These are phyloP conservation scores for Leuciscus idus DNA, from an alignment of 2,113 vertebrate genomes.

Conservation along the genomic window DNA sequence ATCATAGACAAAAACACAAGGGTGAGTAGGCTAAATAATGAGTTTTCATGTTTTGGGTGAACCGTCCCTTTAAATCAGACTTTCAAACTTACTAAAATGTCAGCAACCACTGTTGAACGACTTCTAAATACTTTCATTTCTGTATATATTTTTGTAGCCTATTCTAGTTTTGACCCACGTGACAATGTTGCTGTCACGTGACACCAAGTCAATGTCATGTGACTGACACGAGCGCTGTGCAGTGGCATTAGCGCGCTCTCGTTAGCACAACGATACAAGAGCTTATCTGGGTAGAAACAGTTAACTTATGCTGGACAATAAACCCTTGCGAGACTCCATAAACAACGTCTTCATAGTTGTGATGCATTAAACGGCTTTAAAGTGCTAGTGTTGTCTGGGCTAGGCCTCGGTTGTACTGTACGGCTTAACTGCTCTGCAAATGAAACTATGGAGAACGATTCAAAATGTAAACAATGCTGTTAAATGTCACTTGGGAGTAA, in stretches of 20 bases:
- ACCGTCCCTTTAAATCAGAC: background rate
- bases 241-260: background rate
- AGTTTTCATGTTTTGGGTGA: background rate
- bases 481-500: background rate
- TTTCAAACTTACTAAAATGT: background rate
- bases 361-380: background rate
- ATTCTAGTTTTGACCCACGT: background rate
- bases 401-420: conserved; percentile 38
- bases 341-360: background rate
- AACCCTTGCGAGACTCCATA: background rate
- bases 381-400: conserved; percentile 1
- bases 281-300: background rate
- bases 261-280: background rate
- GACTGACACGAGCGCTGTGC: conserved; percentile 20
- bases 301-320: background rate
- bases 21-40: background rate
- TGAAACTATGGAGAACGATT: background rate
- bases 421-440: background rate
- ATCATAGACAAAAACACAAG: background rate
- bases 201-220: conserved; percentile 51
- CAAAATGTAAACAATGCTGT: conserved; percentile 11
- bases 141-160: background rate
- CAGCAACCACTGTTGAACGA: background rate
- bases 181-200: conserved; percentile 52
- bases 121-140: background rate